phyloP scores from a whole-genome alignment of 2,888 invertebrate genomes.

The Hypolimnas misippus region DNA sequence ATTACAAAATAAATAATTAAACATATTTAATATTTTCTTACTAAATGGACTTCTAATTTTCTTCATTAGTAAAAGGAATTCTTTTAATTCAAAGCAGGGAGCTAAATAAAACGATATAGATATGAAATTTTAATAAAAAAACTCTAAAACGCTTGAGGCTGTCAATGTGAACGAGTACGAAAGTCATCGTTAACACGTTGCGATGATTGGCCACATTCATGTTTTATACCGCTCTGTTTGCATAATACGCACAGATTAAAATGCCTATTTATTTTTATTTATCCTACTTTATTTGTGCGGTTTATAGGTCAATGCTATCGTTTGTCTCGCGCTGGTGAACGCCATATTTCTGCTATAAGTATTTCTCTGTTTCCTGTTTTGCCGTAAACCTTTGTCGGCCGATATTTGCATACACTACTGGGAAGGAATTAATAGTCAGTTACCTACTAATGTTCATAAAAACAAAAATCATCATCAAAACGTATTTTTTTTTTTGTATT shows the following conservation, averaged over 20 bases:
- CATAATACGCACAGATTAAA: slow-evolving; percentile 47
- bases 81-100: too few relatives aligned
- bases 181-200: slow-evolving; percentile 38
- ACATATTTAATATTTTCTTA: too few relatives aligned
- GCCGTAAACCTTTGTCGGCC: slow-evolving; percentile 31
- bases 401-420: slow-evolving; percentile 38
- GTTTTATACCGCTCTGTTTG: slow-evolving; percentile 51
- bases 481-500: slow-evolving; percentile 8
- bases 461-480: too few relatives aligned
- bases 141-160: slow-evolving; percentile 37
- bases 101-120: too few relatives aligned
- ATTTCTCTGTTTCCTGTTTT: slow-evolving; percentile 40
- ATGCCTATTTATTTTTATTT: slow-evolving; percentile 21
- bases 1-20: too few relatives aligned
- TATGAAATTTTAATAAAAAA: slow-evolving; percentile 8
- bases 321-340: slow-evolving; percentile 30
- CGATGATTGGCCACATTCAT: slow-evolving; percentile 52
- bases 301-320: slow-evolving; percentile 34
- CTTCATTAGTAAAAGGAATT: too few relatives aligned
- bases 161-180: slow-evolving; percentile 29
- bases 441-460: slow-evolving; percentile 25
- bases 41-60: too few relatives aligned
- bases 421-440: slow-evolving; percentile 29
- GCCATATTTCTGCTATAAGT: slow-evolving; percentile 34
- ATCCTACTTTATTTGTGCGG: slow-evolving; percentile 24